A percentile compares a stretch with the other conserved stretches of the same genome.
Conservation (phyloP, 2,797 vertebrate species). For the Sitta carolinensis region DNA sequence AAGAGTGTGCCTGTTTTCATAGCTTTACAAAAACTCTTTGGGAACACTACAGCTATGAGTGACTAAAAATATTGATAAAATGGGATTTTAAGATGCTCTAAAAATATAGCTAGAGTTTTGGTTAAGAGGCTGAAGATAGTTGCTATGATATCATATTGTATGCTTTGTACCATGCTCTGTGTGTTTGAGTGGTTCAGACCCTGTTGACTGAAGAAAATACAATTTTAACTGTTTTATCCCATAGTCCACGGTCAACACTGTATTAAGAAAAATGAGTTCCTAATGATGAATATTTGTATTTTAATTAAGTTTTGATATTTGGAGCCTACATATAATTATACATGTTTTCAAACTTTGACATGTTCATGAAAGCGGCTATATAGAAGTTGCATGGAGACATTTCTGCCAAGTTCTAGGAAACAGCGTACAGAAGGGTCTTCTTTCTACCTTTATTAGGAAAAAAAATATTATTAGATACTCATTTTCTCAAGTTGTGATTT, state of each 20-base stretch:
- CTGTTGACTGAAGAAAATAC: constrained; percentile 39
- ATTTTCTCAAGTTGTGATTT: background rate
- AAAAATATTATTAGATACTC: background rate
- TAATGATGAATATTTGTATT: constrained; percentile 57
- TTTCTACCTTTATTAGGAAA: background rate
- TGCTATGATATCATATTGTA: background rate
- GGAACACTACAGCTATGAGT: background rate
- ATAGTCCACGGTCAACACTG: background rate
- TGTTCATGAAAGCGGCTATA: background rate
- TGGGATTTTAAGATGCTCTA: background rate
- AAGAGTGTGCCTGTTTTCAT: background rate
- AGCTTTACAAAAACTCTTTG: background rate
- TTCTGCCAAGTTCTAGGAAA: constrained; percentile 10
- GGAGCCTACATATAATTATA: constrained; percentile 31
- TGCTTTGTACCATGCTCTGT: background rate
- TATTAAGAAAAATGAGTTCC: constrained; percentile 42
- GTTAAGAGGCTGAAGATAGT: background rate
- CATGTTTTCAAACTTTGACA: constrained; percentile 45
- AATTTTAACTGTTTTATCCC: background rate
- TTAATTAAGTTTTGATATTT: constrained; percentile 57
- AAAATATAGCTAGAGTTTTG: background rate
- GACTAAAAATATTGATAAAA: background rate
- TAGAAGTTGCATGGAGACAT: background rate
- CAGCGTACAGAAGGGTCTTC: background rate
- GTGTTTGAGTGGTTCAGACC: constrained; percentile 46